A percentile compares a stretch with the other conserved stretches of the same genome.
phyloP scores from a whole-genome alignment of 2,797 vertebrate genomes.

The Staurois parvus region DNA sequence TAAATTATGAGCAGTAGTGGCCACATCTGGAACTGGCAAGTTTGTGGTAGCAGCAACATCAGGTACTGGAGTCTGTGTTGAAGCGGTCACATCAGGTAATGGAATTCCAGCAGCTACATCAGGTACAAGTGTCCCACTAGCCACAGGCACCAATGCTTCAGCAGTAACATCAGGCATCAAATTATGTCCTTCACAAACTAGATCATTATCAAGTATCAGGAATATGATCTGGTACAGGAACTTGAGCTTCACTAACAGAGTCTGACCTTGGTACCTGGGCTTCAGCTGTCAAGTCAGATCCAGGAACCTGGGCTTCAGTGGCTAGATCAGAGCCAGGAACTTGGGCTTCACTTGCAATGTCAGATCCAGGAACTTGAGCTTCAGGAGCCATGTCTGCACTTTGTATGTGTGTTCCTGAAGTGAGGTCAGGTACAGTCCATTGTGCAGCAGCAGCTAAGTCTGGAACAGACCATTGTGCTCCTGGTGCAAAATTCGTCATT shows the following conservation, averaged over 20 bases:
- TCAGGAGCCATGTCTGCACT: conserved; percentile 28
- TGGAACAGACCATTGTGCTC: conserved; percentile 32
- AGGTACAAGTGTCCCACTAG: conserved; percentile 33
- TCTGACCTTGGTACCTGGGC: conserved; percentile 27
- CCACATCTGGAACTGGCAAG: conserved; percentile 39
- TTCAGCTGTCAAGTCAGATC: conserved; percentile 14
- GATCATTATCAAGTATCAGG: not conserved
- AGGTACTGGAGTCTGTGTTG: conserved; percentile 1
- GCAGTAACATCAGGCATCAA: conserved; percentile 37
- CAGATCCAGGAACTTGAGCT: conserved; percentile 31
- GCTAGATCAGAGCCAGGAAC: conserved; percentile 35
- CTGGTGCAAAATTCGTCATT: conserved; percentile 33
- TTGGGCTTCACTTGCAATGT: conserved; percentile 32
- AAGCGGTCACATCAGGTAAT: conserved; percentile 17
- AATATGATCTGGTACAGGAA: not conserved
- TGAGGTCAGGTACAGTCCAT: conserved; percentile 40
- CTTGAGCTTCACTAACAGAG: conserved; percentile 9
- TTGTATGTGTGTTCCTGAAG: conserved; percentile 30
- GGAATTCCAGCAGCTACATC: conserved; percentile 33
- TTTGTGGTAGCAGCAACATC: conserved; percentile 19
- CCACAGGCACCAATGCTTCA: conserved; percentile 33
- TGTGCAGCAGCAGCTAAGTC: conserved; percentile 37
- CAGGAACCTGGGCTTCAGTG: conserved; percentile 44
- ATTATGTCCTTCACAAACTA: conserved; percentile 1
- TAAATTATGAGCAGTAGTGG: not conserved